Evolutionary conservation across 2,888 invertebrate genomes (phyloP).

Genomic region (Ryuthela nishihirai): DNA sequence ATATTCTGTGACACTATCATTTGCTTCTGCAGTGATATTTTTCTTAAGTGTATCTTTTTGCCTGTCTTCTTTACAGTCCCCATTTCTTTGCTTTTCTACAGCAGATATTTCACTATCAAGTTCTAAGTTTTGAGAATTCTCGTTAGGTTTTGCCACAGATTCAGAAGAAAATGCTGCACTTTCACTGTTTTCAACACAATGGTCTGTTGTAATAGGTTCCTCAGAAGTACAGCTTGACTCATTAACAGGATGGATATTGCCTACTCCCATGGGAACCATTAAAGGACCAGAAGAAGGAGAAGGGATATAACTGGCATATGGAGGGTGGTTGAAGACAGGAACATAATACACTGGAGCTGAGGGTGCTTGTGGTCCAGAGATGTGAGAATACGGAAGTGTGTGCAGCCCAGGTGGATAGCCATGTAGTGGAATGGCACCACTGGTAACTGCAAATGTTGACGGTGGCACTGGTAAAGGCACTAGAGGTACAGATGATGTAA

Average conservation of each 20-base stretch:
- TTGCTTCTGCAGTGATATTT: too few species aligned
- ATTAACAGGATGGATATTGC: constrained; percentile 10
- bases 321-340: constrained; percentile 34
- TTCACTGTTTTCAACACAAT: constrained; percentile 1
- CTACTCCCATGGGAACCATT: constrained; percentile 19
- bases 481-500: constrained; percentile 27
- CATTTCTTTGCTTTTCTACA: neutral
- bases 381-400: constrained; percentile 28
- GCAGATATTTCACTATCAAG: neutral
- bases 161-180: neutral
- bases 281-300: constrained; percentile 24
- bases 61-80: too few species aligned
- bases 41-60: too few species aligned
- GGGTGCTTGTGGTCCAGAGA: constrained; percentile 24
- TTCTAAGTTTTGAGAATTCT: neutral
- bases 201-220: neutral
- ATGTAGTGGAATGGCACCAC: constrained; percentile 25
- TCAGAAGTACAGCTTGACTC: neutral
- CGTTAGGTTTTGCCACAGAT: neutral
- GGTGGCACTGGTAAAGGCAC: constrained; percentile 36
- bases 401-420: constrained; percentile 32
- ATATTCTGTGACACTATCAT: too few species aligned
- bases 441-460: constrained; percentile 18
- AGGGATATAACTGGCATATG: constrained; percentile 20
- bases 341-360: constrained; percentile 35